Evolutionary conservation across 1,140 invertebrate species (phyloP).

Genomic region (Drosophila neocordata): DNA sequence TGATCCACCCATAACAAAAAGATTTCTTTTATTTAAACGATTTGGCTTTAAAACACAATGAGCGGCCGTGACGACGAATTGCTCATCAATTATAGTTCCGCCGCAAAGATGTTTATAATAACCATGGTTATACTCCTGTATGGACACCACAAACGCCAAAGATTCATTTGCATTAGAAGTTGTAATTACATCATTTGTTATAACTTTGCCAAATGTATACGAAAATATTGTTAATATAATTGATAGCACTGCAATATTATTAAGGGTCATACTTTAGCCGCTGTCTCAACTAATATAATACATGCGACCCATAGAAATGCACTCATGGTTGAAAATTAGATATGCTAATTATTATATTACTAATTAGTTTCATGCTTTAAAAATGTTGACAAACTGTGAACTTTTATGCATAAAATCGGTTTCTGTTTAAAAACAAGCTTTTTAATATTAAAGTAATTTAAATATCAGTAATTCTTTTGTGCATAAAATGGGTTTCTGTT

Average conservation of each 20-base stretch:
- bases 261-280: neutral
- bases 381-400: no score
- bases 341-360: neutral
- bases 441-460: no score
- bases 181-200: neutral
- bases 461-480: no score
- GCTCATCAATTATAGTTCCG: conserved; percentile 40
- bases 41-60: conserved; percentile 43
- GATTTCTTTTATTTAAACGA: neutral
- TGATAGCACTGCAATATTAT: neutral
- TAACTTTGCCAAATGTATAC: neutral
- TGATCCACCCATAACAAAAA: conserved; percentile 34
- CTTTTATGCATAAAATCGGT: no score
- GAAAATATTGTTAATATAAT: neutral
- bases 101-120: conserved; percentile 58
- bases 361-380: neutral
- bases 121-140: conserved; percentile 25
- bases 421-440: no score
- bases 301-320: neutral
- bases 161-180: neutral
- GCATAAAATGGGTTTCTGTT: no score
- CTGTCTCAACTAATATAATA: neutral
- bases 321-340: neutral
- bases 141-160: conserved; percentile 56
- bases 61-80: conserved; percentile 49